Evolutionary conservation across 2,113 vertebrate species (phyloP).

Genomic region (Sialia sialis): DNA sequence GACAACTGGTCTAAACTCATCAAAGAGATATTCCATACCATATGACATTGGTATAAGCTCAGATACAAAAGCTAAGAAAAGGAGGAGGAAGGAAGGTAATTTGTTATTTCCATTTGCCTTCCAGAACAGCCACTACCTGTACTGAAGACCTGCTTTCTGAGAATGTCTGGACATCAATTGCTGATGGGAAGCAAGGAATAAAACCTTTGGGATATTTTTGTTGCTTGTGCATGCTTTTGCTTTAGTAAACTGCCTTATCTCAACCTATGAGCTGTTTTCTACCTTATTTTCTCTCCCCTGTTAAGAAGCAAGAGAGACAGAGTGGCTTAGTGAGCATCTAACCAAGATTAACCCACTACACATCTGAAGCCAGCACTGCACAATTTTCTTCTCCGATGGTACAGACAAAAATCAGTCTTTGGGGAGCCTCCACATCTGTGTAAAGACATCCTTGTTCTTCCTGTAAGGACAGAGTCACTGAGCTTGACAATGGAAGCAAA

Average conservation of each 20-base stretch:
- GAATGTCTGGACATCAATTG: background rate
- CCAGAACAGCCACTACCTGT: background rate
- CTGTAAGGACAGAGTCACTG: background rate
- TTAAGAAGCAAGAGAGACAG: background rate
- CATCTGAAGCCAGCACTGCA: background rate
- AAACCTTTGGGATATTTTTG: fast-evolving
- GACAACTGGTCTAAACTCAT: background rate
- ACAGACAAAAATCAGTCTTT: background rate
- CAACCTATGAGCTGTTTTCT: background rate
- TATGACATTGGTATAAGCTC: background rate
- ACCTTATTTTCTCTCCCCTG: background rate
- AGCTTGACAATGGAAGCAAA: background rate
- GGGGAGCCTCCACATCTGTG: background rate
- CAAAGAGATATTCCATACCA: background rate
- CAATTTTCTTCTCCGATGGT: background rate
- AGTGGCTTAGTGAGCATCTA: background rate
- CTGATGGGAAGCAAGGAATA: background rate
- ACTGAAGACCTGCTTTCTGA: background rate
- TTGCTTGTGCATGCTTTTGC: background rate
- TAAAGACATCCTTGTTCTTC: background rate
- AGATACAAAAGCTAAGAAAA: background rate
- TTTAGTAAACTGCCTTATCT: background rate
- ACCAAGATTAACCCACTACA: background rate
- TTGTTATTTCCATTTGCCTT: background rate
- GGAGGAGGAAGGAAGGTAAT: background rate